Evolutionary conservation across 2,888 invertebrate species (phyloP).

Genomic region (Acanthosepion lycidas): DNA sequence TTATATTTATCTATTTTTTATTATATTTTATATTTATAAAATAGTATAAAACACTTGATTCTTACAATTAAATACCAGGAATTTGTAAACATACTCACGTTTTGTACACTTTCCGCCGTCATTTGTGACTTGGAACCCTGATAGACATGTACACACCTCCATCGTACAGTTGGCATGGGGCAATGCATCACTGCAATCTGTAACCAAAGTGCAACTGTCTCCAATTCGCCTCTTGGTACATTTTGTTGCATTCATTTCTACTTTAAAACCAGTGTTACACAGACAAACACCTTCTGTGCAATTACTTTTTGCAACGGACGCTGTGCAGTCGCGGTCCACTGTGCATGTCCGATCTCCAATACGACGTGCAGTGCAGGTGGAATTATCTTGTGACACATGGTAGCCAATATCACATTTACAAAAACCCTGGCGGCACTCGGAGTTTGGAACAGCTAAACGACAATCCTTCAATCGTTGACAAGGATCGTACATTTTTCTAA

Average conservation of each 20-base stretch:
- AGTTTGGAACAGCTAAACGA: constrained; percentile 49
- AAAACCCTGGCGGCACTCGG: constrained; percentile 48
- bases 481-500: constrained; percentile 49
- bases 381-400: constrained; percentile 51
- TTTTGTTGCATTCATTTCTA: background rate
- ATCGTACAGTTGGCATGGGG: constrained; percentile 49
- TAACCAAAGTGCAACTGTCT: constrained; percentile 48
- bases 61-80: background rate
- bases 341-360: constrained; percentile 56
- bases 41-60: too few relatives aligned
- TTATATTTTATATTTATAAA: too few relatives aligned
- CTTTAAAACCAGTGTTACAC: constrained; percentile 51
- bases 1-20: too few relatives aligned
- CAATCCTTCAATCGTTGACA: constrained; percentile 51
- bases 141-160: constrained; percentile 50
- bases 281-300: constrained; percentile 52
- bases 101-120: constrained; percentile 49
- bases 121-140: constrained; percentile 48
- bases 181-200: constrained; percentile 52
- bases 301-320: constrained; percentile 56
- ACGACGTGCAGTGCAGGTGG: constrained; percentile 53
- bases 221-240: constrained; percentile 50
- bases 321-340: constrained; percentile 53
- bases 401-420: constrained; percentile 53
- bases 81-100: constrained; percentile 47